Base-by-base conservation (phyloP, 1,140 invertebrate genomes). In the Plodia interpunctella region DNA sequence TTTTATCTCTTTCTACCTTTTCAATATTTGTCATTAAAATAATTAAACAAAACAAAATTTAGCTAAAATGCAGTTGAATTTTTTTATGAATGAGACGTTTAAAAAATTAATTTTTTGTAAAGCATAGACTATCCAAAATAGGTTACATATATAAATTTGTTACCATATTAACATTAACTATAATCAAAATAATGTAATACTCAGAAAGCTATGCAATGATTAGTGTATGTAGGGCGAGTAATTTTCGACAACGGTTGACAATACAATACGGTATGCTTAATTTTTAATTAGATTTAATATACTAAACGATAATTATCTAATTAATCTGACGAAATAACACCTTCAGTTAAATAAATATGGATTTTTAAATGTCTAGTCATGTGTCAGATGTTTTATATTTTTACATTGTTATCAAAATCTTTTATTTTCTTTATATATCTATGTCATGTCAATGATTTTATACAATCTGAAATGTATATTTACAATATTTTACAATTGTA, bases 251-350 rank as follows among this genome's bases (percentile, higher is more conserved):
- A 87, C 78, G 71, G 78, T 82, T 85, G 86, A 88, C 86, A 88
- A 88, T 87, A 87, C 81, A 76, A 75, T 78, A 76, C 70, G 72
- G 72, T 78, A 86, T 84, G 80, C 74, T 80, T 84, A 76, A 73
- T 78, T 79, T n/a, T 74, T 72, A 76, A 71, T 77, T 73, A 76
- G 66, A 68, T 72, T 56, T 84, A 62, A 32, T 5, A 9, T 1
- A 30, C 60, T 54, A 76, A 73, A 67, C 18, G 68, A 72, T 68
- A 64, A 52, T 60, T 60, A 62, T 70, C 59, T 67, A 72, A 65
- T 66, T 64, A 67, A 63, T 65, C 54, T 61, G 53, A 65, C 61
- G 56, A 44, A 44, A 15, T 44, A 44, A 44, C 13, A 44, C 15
- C 38, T 44, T 70, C 59, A 35, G 32, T 15, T 53, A 20, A 50